Conservation (phyloP, 92 coral and sea anemone genomes). For the Palythoa caribaeorum region DNA sequence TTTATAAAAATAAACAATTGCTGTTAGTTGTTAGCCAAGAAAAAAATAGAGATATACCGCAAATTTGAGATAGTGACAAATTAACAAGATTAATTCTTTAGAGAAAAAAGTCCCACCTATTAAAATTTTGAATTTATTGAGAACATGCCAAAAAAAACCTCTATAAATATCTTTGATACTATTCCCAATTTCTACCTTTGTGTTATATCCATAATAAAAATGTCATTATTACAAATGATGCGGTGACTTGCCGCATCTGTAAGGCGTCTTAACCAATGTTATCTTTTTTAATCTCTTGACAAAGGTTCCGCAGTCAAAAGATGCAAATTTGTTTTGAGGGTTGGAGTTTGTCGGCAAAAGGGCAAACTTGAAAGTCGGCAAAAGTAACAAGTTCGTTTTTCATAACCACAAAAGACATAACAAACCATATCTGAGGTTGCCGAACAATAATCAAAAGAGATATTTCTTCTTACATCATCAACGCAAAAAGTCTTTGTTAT, state of each 20-base stretch:
- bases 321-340: slow-evolving; percentile 9
- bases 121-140: too few species aligned
- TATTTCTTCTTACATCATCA: background rate
- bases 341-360: background rate
- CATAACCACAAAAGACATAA: background rate
- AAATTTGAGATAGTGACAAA: too few species aligned
- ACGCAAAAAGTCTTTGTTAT: background rate
- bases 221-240: background rate
- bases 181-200: too few species aligned
- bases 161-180: too few species aligned
- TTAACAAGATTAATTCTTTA: too few species aligned
- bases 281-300: background rate
- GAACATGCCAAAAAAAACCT: too few species aligned
- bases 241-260: background rate
- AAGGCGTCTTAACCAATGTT: background rate
- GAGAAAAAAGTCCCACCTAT: too few species aligned
- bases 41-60: too few species aligned
- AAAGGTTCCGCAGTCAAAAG: background rate
- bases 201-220: background rate
- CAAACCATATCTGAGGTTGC: background rate
- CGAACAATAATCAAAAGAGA: background rate
- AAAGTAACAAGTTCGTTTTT: background rate
- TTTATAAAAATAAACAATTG: too few species aligned
- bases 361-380: background rate
- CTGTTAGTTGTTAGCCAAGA: too few species aligned